Conservation (phyloP, 2,797 vertebrate genomes). For the Phoxinus dragarum region DNA sequence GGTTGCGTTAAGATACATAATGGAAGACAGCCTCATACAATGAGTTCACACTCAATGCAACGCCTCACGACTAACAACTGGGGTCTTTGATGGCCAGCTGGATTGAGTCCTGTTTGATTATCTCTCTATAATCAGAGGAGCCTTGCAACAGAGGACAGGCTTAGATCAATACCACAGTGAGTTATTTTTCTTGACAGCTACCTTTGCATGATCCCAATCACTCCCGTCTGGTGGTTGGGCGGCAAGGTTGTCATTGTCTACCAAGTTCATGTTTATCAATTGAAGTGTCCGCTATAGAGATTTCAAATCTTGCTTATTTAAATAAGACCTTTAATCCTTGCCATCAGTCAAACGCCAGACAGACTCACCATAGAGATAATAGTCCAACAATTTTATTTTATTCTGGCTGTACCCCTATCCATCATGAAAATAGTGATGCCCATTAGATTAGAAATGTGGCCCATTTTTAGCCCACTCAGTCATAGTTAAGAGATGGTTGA, state of each 20-base stretch:
- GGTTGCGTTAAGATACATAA: neutral
- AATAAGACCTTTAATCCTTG: constrained; percentile 6
- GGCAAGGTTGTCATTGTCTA: neutral
- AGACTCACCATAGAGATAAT: neutral
- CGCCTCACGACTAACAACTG: neutral
- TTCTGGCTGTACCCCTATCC: neutral
- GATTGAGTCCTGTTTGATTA: constrained; percentile 37
- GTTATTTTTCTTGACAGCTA: constrained; percentile 35
- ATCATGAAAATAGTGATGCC: neutral
- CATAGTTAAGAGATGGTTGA: neutral
- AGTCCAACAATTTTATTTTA: neutral
- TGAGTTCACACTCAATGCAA: neutral
- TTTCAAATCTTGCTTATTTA: constrained; percentile 18
- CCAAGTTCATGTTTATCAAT: constrained; percentile 17
- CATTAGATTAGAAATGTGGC: neutral
- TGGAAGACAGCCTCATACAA: neutral
- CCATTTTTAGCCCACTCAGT: neutral
- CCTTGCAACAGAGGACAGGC: constrained; percentile 1
- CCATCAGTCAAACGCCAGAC: constrained; percentile 10
- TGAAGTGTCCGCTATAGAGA: neutral
- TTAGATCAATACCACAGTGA: constrained; percentile 52
- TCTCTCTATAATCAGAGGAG: constrained; percentile 27
- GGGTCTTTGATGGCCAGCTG: constrained; percentile 13
- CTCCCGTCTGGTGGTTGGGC: neutral
- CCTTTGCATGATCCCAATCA: constrained; percentile 24